These are phyloP conservation scores for Chelon auratus DNA, from an alignment of 2,797 vertebrate species.

Conservation along the genomic window DNA sequence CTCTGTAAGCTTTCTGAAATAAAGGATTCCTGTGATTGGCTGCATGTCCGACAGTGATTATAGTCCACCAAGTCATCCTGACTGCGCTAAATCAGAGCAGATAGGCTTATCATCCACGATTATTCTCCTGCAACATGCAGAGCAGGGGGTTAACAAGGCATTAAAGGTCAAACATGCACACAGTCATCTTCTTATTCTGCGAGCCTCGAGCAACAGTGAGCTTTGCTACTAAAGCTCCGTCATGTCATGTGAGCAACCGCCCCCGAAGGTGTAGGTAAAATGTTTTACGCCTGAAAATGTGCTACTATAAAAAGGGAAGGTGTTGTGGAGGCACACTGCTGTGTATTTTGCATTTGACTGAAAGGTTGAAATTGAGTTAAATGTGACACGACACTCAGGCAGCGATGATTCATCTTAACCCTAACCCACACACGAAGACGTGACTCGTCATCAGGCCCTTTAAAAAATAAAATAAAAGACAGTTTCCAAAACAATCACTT, in stretches of 20 bases:
- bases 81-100: constrained; percentile 18
- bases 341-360: background rate
- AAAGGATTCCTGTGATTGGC: background rate
- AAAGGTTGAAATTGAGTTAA: constrained; percentile 12
- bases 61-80: constrained; percentile 3
- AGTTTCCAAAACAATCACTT: constrained; percentile 1
- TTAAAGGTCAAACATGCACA: background rate
- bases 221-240: background rate
- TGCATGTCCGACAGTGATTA: background rate
- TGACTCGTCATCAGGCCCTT: background rate
- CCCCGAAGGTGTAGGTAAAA: too few species aligned
- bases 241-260: background rate
- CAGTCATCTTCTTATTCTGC: background rate
- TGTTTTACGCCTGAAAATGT: background rate
- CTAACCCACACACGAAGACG: constrained; percentile 7
- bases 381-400: background rate
- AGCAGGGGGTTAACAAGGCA: constrained; percentile 13
- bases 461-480: too few species aligned
- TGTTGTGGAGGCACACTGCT: background rate
- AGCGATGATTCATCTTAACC: constrained; percentile 12
- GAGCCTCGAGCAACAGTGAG: background rate
- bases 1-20: background rate
- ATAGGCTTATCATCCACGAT: constrained; percentile 38
- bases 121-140: constrained; percentile 18
- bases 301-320: background rate